Conservation (phyloP, 2,797 vertebrate species). For the Eurystomus glaucurus region DNA sequence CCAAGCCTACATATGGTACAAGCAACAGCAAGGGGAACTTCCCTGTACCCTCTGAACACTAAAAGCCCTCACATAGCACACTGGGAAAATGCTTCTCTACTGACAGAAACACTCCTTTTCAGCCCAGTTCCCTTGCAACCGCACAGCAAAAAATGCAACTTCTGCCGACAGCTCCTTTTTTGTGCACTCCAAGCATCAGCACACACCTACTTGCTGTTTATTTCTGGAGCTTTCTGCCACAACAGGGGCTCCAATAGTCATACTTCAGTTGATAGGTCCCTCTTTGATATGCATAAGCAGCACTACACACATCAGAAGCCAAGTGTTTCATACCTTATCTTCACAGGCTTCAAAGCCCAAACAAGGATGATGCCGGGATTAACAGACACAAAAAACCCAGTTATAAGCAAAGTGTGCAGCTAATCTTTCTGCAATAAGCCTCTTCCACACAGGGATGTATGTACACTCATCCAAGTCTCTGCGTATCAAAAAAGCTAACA, state of each 20-base stretch:
- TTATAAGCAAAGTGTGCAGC: background rate
- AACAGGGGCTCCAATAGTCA: background rate
- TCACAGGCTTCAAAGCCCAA: constrained; percentile 20
- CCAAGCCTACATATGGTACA: background rate
- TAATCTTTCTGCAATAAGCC: background rate
- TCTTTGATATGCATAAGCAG: background rate
- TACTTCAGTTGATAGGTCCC: background rate
- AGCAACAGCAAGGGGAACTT: background rate
- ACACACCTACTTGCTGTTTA: background rate
- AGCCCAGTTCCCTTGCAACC: background rate
- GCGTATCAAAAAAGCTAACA: fast-evolving
- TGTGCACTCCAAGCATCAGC: background rate
- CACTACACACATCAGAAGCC: background rate
- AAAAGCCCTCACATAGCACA: background rate
- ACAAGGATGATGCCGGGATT: background rate
- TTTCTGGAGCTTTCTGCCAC: constrained; percentile 6
- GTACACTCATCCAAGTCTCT: background rate
- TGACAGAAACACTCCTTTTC: background rate
- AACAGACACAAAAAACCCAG: background rate
- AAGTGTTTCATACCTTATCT: background rate
- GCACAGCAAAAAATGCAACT: background rate
- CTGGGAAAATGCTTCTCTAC: background rate
- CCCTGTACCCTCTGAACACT: background rate
- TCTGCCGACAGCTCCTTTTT: background rate
- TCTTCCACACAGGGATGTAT: background rate